Conservation (phyloP, 2,113 vertebrate genomes). For the Donacobius atricapilla region DNA sequence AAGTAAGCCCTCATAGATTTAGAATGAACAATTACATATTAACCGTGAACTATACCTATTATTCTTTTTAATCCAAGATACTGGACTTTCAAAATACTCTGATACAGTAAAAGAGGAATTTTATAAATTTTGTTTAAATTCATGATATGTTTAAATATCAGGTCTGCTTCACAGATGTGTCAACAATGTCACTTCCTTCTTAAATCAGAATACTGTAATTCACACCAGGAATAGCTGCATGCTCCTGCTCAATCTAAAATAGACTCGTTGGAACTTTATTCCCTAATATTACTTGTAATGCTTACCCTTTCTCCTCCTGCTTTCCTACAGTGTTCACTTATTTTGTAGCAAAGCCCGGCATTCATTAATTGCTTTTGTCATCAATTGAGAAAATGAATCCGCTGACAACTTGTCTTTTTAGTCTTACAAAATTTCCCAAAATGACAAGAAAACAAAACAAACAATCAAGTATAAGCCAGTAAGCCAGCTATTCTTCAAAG, state of each 20-base stretch:
- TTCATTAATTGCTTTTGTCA: not conserved
- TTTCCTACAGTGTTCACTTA: not conserved
- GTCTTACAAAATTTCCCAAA: not conserved
- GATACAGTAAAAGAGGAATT: not conserved
- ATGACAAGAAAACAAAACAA: not conserved
- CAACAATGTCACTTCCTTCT: not conserved
- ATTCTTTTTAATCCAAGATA: not conserved
- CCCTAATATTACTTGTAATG: not conserved
- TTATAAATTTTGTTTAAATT: not conserved
- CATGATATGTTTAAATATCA: not conserved
- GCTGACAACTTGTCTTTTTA: not conserved
- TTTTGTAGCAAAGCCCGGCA: not conserved
- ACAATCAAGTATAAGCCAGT: not conserved
- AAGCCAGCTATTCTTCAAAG: not conserved
- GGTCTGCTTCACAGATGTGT: not conserved
- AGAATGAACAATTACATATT: not conserved
- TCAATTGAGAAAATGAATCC: not conserved
- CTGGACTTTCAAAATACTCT: not conserved
- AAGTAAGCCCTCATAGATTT: not conserved
- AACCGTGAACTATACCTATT: not conserved
- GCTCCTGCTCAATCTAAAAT: not conserved
- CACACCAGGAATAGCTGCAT: not conserved
- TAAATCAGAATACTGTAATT: not conserved
- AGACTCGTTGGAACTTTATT: not conserved
- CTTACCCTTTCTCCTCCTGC: too few species aligned